These are phyloP conservation scores for Gerris buenoi DNA, from an alignment of 1,140 invertebrate species.

Conservation along the genomic window DNA sequence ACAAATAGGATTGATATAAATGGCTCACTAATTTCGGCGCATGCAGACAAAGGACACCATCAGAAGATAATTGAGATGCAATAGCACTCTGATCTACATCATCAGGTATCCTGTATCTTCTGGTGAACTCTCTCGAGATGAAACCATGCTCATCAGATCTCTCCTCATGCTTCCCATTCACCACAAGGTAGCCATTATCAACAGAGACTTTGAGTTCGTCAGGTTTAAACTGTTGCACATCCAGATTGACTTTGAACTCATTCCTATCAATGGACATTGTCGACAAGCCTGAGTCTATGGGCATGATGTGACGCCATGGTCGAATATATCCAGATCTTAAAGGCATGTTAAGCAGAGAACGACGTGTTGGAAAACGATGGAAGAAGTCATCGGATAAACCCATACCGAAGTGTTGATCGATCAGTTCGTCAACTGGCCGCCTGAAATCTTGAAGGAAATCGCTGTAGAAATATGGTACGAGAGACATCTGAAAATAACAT, in stretches of 20 bases:
- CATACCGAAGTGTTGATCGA: slow-evolving; percentile 29
- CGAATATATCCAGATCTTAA: slow-evolving; percentile 13
- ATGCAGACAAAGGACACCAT: slow-evolving; percentile 42
- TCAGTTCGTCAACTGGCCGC: slow-evolving; percentile 24
- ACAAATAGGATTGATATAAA: too few species aligned
- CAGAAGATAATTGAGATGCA: slow-evolving; percentile 41
- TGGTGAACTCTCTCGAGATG: neutral
- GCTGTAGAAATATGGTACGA: slow-evolving; percentile 13
- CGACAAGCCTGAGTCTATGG: slow-evolving; percentile 16
- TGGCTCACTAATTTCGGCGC: slow-evolving; percentile 33
- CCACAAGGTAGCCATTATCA: slow-evolving; percentile 44
- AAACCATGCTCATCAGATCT: slow-evolving; percentile 32
- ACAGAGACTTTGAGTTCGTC: slow-evolving; percentile 65
- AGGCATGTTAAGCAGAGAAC: slow-evolving; percentile 19
- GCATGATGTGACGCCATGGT: slow-evolving; percentile 12
- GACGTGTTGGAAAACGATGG: slow-evolving; percentile 14
- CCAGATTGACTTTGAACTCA: slow-evolving; percentile 37
- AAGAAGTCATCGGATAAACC: slow-evolving; percentile 23
- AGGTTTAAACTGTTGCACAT: slow-evolving; percentile 60
- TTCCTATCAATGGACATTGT: slow-evolving; percentile 14
- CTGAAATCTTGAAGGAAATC: slow-evolving; percentile 23
- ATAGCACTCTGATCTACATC: slow-evolving; percentile 41
- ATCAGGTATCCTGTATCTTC: slow-evolving; percentile 42
- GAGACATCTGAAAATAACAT: slow-evolving; percentile 14
- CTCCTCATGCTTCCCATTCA: slow-evolving; percentile 53